Evolutionary conservation across 2,113 vertebrate genomes (phyloP), one percentile per base, ranked within the genome.

Genomic region (Forbesichthys papilliferus): DNA sequence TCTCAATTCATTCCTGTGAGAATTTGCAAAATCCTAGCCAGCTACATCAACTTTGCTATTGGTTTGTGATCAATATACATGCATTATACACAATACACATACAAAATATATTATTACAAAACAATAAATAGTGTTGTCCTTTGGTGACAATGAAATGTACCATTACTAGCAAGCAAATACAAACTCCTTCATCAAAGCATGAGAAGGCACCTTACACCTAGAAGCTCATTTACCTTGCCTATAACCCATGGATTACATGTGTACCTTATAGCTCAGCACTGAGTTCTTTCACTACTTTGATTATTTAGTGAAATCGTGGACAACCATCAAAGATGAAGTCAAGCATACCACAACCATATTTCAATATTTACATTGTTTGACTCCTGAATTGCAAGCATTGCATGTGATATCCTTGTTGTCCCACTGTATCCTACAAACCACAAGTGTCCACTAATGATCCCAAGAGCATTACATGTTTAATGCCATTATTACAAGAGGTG

Each of bases 391-490:
- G 76, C 60, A 74, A 27, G 27, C 27, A 27, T 27, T 27, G 27
- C 27, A 27, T 27, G 27, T 27, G 27, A 27, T 27, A 27, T 27
- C 27, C 27, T 27, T 27, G 27, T 27, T 79, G 46, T 36, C 11
- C 3, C 27, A 27, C 27, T 27, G 61, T 42, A 42, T 74, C 64
- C 72, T 70, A 66, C 61, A 82, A 78, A 81, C 73, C 20, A 13
- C 65, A 80, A 73, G 84, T 67, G 68, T 80, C 73, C 75, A 77
- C 67, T 80, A 86, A 89, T 85, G 85, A 86, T 84, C 82, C 80
- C 69, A 48, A 71, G 82, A 80, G 83, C 73, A 85, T 86, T 84
- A 77, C 59, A 78, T 84, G 27, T 89, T 90, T 84, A 90, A 90
- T 86, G 83, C 64, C 48, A 77, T 88, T 87, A 86, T 92, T 88